phyloP scores from a whole-genome alignment of 2,113 vertebrate genomes.

The Rhinopomastus cyanomelas region DNA sequence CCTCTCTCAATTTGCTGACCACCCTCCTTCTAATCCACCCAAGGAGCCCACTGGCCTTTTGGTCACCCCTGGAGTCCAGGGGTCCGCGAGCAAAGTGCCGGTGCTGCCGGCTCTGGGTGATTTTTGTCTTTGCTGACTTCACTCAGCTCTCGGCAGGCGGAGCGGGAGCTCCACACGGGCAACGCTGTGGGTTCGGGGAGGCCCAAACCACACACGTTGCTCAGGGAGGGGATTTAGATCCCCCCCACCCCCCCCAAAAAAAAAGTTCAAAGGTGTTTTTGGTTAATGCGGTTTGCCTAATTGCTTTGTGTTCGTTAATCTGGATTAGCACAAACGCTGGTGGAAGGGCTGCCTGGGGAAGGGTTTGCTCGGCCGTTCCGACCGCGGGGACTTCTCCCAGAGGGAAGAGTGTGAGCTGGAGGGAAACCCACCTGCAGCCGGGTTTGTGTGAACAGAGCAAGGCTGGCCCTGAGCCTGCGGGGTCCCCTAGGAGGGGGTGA shows the following conservation, averaged over 20 bases:
- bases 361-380: not conserved
- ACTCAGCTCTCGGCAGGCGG: not conserved
- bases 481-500: too few species aligned
- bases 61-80: not conserved
- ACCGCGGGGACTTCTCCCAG: not conserved
- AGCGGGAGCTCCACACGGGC: not conserved
- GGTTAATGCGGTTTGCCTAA: constrained; percentile 59
- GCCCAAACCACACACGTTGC: constrained; percentile 47
- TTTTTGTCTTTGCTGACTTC: not conserved
- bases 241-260: not conserved
- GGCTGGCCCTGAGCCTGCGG: not conserved
- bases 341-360: constrained; percentile 4
- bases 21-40: too few species aligned
- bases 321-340: constrained; percentile 62
- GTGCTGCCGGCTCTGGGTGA: not conserved
- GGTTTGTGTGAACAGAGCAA: not conserved
- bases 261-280: constrained; percentile 62
- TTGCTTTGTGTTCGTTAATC: constrained; percentile 64
- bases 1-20: too few species aligned
- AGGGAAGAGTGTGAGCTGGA: not conserved
- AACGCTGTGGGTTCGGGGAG: not conserved
- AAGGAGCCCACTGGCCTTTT: too few species aligned
- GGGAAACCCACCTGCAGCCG: not conserved
- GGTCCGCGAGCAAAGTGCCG: not conserved
- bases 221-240: not conserved